These are phyloP conservation scores for Pantherophis guttatus DNA, from an alignment of 2,113 vertebrate species.

Conservation along the genomic window DNA sequence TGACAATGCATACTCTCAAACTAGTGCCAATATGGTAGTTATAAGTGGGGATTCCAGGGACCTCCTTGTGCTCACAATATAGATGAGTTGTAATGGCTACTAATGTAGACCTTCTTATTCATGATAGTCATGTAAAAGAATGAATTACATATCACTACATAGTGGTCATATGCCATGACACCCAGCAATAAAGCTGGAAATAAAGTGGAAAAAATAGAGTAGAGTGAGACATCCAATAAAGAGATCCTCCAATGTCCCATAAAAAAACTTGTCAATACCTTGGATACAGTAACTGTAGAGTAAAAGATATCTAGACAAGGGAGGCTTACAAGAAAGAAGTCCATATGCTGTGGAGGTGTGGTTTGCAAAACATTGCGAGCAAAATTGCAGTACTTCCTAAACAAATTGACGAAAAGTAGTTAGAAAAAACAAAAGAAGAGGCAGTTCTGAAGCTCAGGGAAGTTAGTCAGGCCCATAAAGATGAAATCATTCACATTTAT, in stretches of 20 bases:
- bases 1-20: background rate
- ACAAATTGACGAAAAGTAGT: slow-evolving; percentile 16
- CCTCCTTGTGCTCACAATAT: background rate
- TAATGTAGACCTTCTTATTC: background rate
- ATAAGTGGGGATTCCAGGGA: background rate
- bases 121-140: slow-evolving; percentile 25
- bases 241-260: slow-evolving; percentile 28
- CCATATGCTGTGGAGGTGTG: slow-evolving; percentile 42
- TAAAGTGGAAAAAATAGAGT: slow-evolving; percentile 47
- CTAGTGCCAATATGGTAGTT: background rate
- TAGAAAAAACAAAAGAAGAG: slow-evolving; percentile 30
- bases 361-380: slow-evolving; percentile 25
- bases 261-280: slow-evolving; percentile 45
- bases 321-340: slow-evolving; percentile 58
- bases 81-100: background rate
- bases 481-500: slow-evolving; percentile 17
- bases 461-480: slow-evolving; percentile 15
- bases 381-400: slow-evolving; percentile 42
- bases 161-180: slow-evolving; percentile 48
- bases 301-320: slow-evolving; percentile 48
- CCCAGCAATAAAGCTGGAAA: slow-evolving; percentile 27
- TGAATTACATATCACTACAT: slow-evolving; percentile 22
- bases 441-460: background rate
- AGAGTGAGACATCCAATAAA: slow-evolving; percentile 38
- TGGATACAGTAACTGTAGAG: slow-evolving; percentile 44